phyloP scores from a whole-genome alignment of 2,888 invertebrate species.

The Parnassius apollo region DNA sequence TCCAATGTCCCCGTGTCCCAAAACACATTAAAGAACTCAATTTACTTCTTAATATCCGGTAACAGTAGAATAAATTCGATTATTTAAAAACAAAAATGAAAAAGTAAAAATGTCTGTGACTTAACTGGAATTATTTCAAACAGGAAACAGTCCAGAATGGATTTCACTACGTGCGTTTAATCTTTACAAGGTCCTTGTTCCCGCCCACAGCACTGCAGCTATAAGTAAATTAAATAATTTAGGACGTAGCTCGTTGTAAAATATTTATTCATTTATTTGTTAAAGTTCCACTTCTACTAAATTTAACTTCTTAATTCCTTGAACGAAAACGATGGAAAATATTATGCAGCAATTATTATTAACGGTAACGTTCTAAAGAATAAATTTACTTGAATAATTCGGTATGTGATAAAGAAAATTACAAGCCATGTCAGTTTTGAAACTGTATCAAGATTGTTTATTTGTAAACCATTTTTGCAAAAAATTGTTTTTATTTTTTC shows the following conservation, averaged over 20 bases:
- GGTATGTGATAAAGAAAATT: too few relatives aligned
- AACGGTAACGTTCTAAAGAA: too few relatives aligned
- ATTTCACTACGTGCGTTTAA: constrained; percentile 21
- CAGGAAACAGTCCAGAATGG: constrained; percentile 17
- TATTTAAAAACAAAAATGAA: constrained; percentile 8
- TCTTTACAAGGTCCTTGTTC: constrained; percentile 15
- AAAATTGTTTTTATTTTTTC: too few relatives aligned
- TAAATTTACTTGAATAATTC: too few relatives aligned
- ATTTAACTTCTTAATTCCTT: too few relatives aligned
- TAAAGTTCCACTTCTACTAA: too few relatives aligned
- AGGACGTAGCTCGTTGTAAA: neutral
- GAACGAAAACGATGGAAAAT: too few relatives aligned
- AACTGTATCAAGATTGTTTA: too few relatives aligned
- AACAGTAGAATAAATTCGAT: neutral
- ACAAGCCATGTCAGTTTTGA: too few relatives aligned
- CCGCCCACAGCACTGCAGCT: constrained; percentile 5
- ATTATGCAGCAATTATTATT: too few relatives aligned
- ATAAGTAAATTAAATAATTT: constrained; percentile 9
- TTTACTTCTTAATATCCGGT: constrained; percentile 9
- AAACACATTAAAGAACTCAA: constrained; percentile 5
- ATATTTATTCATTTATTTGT: too few relatives aligned
- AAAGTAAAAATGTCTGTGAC: constrained; percentile 17
- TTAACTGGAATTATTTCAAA: constrained; percentile 18
- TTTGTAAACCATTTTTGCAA: too few relatives aligned
- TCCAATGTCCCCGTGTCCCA: neutral